phyloP scores from a whole-genome alignment of 1,140 invertebrate species.

The Bombus fervidus region DNA sequence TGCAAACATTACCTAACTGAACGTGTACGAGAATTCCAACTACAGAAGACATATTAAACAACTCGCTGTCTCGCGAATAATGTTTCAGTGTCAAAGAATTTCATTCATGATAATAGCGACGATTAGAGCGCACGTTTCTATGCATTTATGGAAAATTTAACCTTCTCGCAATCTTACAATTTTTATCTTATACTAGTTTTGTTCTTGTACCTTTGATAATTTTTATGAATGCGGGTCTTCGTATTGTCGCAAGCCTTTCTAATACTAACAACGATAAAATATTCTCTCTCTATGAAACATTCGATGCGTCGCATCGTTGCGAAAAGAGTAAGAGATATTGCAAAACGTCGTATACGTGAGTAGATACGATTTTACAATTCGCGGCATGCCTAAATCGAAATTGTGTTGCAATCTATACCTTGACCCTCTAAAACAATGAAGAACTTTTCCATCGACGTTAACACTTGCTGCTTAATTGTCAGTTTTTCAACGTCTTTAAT shows the following conservation, averaged over 20 bases:
- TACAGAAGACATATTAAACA: neutral
- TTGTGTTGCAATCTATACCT: neutral
- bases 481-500: neutral
- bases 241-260: neutral
- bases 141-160: neutral
- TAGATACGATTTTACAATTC: neutral
- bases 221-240: neutral
- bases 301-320: neutral
- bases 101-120: neutral
- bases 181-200: neutral
- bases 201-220: no score
- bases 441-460: neutral
- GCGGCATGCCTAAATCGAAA: neutral
- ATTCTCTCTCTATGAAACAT: neutral
- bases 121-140: no score
- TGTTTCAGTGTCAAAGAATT: neutral
- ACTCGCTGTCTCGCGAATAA: neutral
- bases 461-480: neutral
- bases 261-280: neutral
- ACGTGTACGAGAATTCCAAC: neutral
- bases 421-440: neutral
- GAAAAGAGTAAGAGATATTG: neutral
- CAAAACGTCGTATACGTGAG: neutral
- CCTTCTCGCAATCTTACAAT: neutral
- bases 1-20: conserved; percentile 13